Evolutionary conservation across 2,888 invertebrate species (phyloP).

Genomic region (Tricholauxania praeusta): DNA sequence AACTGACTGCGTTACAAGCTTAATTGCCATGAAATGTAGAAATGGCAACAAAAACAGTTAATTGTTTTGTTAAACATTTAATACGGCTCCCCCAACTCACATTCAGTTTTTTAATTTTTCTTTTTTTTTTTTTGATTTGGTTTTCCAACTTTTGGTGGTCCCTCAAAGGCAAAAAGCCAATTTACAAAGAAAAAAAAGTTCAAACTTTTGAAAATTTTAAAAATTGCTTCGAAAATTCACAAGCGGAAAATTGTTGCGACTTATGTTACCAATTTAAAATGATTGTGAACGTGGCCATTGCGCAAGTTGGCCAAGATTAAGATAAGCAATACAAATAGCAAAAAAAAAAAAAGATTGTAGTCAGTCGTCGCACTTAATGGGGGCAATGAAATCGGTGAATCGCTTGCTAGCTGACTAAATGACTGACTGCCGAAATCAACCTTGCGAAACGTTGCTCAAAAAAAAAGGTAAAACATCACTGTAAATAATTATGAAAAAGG

Average conservation of each 20-base stretch:
- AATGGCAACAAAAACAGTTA: slow-evolving; percentile 27
- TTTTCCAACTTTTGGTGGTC: neutral
- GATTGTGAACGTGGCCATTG: slow-evolving; percentile 15
- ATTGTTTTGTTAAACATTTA: slow-evolving; percentile 37
- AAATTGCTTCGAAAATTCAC: slow-evolving; percentile 25
- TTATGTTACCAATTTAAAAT: slow-evolving; percentile 11
- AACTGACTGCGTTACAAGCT: slow-evolving; percentile 3
- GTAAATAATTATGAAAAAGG: no score
- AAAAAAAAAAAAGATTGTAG: no score
- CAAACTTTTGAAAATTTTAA: neutral
- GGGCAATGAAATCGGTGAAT: slow-evolving; percentile 18
- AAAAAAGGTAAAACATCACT: no score
- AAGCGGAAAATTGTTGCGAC: slow-evolving; percentile 50
- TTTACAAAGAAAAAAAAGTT: neutral
- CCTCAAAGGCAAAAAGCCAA: neutral
- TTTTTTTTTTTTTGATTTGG: neutral
- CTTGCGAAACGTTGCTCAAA: neutral
- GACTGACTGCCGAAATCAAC: neutral
- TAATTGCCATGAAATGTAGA: slow-evolving; percentile 28
- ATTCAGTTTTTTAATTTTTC: slow-evolving; percentile 5
- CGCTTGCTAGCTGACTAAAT: neutral
- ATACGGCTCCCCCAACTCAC: slow-evolving; percentile 14
- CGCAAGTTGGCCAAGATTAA: slow-evolving; percentile 27
- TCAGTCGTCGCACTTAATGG: slow-evolving; percentile 1
- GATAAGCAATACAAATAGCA: slow-evolving; percentile 2